Evolutionary conservation across 1,140 invertebrate genomes (phyloP), one percentile per base, ranked within the genome.

Genomic region (Aphidius gifuensis): DNA sequence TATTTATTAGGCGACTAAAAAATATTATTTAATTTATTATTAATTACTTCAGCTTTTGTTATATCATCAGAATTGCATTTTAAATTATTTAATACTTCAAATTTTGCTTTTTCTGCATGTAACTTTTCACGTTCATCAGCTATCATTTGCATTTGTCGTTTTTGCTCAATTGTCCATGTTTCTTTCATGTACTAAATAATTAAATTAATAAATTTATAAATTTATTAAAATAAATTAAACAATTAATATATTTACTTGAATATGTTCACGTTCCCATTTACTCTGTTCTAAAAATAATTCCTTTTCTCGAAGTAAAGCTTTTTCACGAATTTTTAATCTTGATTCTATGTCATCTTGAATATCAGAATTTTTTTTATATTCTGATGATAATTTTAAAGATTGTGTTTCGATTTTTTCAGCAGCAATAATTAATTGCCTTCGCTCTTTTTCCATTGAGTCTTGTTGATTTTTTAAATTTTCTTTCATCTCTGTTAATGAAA

Each of bases 221-320:
- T 40, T n/a, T 9, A 55, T 44, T 42, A 23, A 2, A 16, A 43
- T 16, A 57, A 16, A 61, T 6, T 57, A 59, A 48, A 51, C 46
- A 58, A 21, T 39, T 53, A 61, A 40, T 47, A 47, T 45, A 46
- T 58, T 47, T 64, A 77, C 76, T 65, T 79, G 70, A 50, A 78
- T 64, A 66, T 77, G 70, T 60, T 74, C 63, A 16, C 69, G 70
- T 61, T 79, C 78, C 76, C 74, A 80, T 50, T 73, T 73, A 8
- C 67, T 69, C 60, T 80, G 76, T 45, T 81, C 73, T 40, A 72
- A 64, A 44, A 79, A 73, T 9, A 76, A 64, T 65, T 80, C 74
- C 65, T 68, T 73, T 46, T 81, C 79, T 43, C 63, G 70, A 1
- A 73, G 59, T 7, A 80, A 58, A 7, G 61, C 56, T 49, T 74